Base-by-base conservation (phyloP, 2,113 vertebrate species). In the Misgurnus anguillicaudatus region DNA sequence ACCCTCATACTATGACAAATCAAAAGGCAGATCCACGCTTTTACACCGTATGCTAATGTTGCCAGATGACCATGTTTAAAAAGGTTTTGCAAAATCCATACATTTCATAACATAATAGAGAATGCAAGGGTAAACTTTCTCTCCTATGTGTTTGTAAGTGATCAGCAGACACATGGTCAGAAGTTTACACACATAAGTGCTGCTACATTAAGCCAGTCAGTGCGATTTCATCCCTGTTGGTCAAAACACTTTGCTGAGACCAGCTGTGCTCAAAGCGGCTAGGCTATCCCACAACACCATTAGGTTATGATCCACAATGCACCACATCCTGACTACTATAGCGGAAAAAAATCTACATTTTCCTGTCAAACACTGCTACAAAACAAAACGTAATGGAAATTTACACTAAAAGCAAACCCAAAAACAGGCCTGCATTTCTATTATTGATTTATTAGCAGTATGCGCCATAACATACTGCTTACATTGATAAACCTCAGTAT, bases 161-260 rank as follows among this genome's bases (percentile, higher is more conserved):
- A 21, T 51, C 39, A 57, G 41, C 48, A 74, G 70, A 38, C 42
- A 48, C 61, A 60, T 60, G 53, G n/a, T 74, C 62, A 36, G 70
- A 65, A 55, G 72, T 62, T 74, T 72, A 24, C 21, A 74, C 77
- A 76, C 86, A 87, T 87, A 84, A 84, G 88, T 78, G 67, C 86
- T 79, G 82, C 84, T 68, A 87, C 85, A 87, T 88, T 87, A 87
- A 80, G 80, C 55, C 75, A 73, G 14, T 61, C 36, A 60, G 41
- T 57, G 53, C 31, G 19, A 31, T 73, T 45, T 66, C 68, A 36
- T 14, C 19, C 42, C 24, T 6, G 42, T 16, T 17, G 48, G 11
- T 60, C 13, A 39, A 64, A 41, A 14, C 17, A 55, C 57, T 60
- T 21, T 5, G 8, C 13, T 51, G 16, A 57, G 47, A 80, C 47